Evolutionary conservation across 2,113 vertebrate genomes (phyloP).

Genomic region (Cavia aperea): DNA sequence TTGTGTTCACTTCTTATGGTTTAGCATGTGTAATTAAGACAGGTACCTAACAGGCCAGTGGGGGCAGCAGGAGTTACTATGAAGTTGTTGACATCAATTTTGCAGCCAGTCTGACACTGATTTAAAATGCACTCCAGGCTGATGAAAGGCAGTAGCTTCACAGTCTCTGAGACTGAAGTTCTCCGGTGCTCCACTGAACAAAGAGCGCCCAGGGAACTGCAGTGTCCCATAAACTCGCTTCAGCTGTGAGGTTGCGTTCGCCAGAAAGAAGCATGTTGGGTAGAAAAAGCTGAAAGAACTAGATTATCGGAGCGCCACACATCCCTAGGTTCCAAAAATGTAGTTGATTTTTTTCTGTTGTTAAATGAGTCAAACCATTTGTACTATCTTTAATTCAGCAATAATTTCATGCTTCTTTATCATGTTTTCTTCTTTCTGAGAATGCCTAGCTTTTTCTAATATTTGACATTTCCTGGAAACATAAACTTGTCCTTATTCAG

Average conservation of each 20-base stretch:
- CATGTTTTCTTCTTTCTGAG: neutral
- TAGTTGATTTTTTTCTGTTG: neutral
- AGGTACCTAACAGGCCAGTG: neutral
- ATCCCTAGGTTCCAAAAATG: conserved; percentile 19
- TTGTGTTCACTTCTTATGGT: conserved; percentile 32
- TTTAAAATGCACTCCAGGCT: conserved; percentile 61
- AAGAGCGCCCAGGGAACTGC: conserved; percentile 26
- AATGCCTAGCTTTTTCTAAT: conserved; percentile 54
- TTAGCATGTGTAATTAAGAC: conserved; percentile 13
- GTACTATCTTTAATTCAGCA: neutral
- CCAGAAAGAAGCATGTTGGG: conserved; percentile 46
- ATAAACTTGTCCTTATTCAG: neutral
- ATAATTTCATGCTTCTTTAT: conserved; percentile 15
- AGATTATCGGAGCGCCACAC: neutral
- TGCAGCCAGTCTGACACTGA: conserved; percentile 51
- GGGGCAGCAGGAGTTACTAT: conserved; percentile 40
- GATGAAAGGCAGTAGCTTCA: conserved; percentile 58
- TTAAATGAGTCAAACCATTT: neutral
- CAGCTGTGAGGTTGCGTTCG: conserved; percentile 45
- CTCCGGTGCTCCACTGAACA: conserved; percentile 49
- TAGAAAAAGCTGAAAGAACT: conserved; percentile 22
- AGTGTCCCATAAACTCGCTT: conserved; percentile 46
- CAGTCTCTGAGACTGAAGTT: conserved; percentile 50
- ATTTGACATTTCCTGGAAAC: neutral
- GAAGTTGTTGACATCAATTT: conserved; percentile 51